Evolutionary conservation across 2,888 invertebrate species (phyloP), one percentile per base, ranked within the genome.

Genomic region (Lasioglossum morio): DNA sequence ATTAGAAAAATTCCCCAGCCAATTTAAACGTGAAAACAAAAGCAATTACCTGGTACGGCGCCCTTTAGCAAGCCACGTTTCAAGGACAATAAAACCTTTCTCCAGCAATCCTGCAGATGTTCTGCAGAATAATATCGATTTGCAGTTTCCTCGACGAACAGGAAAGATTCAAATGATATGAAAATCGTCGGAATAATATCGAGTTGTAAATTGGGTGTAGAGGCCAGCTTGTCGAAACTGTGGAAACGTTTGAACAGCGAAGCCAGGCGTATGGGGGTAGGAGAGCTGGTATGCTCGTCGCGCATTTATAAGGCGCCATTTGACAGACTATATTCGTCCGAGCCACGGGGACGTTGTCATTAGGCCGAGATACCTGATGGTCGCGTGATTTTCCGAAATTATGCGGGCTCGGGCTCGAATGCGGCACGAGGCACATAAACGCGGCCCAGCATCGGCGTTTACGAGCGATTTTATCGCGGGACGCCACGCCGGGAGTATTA

Each of bases 371-470:
- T 57, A 77, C 40, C 66, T 43, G 76, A 74, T 34, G 76, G 72
- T 88, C 78, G 90, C 89, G 89, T 88, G 90, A 89, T 89, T 88
- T 84, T 87, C 73, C 72, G 53, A 81, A 90, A 89, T 90, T 88
- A 87, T 53, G 79, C 81, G 30, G 80, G 48, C 48, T 70, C 63
- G 3, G 74, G 53, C 43, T 57, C 53, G 60, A 74, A 63, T 34
- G 46, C 23, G 74, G 66, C 82, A 66, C 74, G 77, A 48, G 77
- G 46, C 73, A 19, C 23, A 60, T 77, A 80, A 84, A 80, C 43
- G 63, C 66, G 72, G 53, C 70, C 63, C 46, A 23, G 57, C 27
- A 19, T 73, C 43, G 63, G 66, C 77, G 69, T 82, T 83, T 83
- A 81, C 77, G 79, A 83, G 78, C 82, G 82, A 89, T 82, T 87